Conservation (phyloP, 2,888 invertebrate genomes). For the Dexiosoma caninum region DNA sequence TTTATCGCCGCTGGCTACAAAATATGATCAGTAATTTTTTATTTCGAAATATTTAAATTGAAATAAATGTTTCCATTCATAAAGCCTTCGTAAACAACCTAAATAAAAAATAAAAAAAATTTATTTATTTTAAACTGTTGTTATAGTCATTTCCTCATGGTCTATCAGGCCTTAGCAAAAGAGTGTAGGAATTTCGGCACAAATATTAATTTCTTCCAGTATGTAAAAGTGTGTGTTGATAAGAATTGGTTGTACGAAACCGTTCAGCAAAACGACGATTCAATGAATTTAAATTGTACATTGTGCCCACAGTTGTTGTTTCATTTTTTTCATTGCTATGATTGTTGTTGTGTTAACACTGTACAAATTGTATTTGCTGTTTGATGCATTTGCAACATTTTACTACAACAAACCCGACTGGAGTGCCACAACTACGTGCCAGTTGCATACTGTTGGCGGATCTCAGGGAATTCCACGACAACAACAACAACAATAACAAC, state of each 20-base stretch:
- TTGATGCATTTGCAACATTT: constrained; percentile 23
- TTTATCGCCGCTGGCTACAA: no score
- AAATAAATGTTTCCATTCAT: no score
- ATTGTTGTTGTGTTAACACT: constrained; percentile 36
- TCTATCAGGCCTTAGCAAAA: background rate
- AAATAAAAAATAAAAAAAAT: background rate
- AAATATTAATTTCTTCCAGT: background rate
- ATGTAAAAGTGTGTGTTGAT: background rate
- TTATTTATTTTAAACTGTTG: background rate
- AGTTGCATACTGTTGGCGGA: constrained; percentile 40
- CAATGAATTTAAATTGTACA: constrained; percentile 58
- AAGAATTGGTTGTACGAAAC: constrained; percentile 40
- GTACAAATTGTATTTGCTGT: constrained; percentile 35
- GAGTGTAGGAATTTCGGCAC: background rate
- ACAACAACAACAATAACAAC: constrained; percentile 19
- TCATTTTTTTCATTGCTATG: background rate
- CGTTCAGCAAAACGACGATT: constrained; percentile 57
- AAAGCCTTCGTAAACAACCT: no score
- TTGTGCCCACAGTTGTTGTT: constrained; percentile 22
- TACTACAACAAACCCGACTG: constrained; percentile 22
- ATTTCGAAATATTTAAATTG: no score
- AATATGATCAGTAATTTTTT: no score
- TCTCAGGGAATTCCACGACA: constrained; percentile 44
- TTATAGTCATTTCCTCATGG: background rate
- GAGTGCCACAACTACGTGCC: constrained; percentile 53